Evolutionary conservation across 2,797 vertebrate species (phyloP).

Genomic region (Pipistrellus kuhlii): DNA sequence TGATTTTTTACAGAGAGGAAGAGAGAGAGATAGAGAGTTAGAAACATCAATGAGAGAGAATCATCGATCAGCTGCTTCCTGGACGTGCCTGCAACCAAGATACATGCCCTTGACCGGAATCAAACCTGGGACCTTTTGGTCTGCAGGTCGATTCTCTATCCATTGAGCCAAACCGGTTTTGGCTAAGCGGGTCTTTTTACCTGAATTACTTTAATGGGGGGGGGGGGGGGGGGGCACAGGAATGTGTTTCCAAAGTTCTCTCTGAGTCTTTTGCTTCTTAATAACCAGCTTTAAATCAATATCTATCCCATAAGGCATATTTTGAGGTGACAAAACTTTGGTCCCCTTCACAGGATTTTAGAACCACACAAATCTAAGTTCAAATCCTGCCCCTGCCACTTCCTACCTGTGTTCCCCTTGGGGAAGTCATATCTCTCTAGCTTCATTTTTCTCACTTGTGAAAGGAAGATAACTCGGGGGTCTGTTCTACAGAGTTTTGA

Average conservation of each 20-base stretch:
- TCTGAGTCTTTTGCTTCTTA: background rate
- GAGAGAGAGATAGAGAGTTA: too few species aligned
- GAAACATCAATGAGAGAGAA: too few species aligned
- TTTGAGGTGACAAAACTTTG: background rate
- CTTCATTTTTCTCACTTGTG: background rate
- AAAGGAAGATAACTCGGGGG: background rate
- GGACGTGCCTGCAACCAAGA: too few species aligned
- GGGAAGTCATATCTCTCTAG: background rate
- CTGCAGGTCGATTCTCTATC: too few species aligned
- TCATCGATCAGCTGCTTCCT: too few species aligned
- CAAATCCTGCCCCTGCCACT: conserved; percentile 15
- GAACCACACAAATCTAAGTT: conserved; percentile 6
- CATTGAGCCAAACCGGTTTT: too few species aligned
- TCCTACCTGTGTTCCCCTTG: background rate
- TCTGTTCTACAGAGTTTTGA: conserved; percentile 27
- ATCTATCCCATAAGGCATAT: background rate
- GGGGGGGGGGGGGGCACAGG: too few species aligned
- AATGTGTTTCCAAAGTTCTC: background rate
- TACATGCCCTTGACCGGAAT: too few species aligned
- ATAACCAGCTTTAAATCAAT: background rate
- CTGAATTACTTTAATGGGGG: background rate
- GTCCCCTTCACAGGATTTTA: background rate
- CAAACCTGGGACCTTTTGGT: too few species aligned
- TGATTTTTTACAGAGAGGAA: too few species aligned
- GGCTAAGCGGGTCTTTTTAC: background rate